A percentile compares a stretch with the other conserved stretches of the same genome.
These are phyloP conservation scores for Nothobranchius furzeri DNA, from an alignment of 2,113 vertebrate species.

Conservation along the genomic window DNA sequence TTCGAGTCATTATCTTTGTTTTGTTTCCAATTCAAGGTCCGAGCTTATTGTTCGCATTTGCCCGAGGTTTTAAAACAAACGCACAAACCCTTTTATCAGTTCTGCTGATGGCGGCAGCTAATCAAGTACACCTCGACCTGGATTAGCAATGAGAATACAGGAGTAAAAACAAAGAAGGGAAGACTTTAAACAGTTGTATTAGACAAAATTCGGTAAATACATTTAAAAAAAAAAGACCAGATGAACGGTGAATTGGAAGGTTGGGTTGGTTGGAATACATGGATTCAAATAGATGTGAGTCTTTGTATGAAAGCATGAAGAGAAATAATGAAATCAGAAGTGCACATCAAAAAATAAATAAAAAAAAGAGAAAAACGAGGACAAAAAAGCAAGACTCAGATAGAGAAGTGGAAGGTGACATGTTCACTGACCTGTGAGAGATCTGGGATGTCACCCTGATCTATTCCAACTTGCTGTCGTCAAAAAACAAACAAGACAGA, in stretches of 20 bases:
- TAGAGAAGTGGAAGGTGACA: conserved; percentile 68
- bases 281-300: conserved; percentile 13
- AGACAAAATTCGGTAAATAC: conserved; percentile 20
- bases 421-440: conserved; percentile 95
- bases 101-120: conserved; percentile 3
- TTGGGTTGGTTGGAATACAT: neutral
- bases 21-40: conserved; percentile 25
- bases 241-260: conserved; percentile 7
- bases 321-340: conserved; percentile 16
- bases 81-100: neutral
- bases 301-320: conserved; percentile 1
- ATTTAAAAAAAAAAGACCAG: conserved; percentile 4
- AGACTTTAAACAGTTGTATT: conserved; percentile 13
- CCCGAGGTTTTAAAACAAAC: conserved; percentile 3
- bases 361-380: neutral
- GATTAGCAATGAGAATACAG: conserved; percentile 33
- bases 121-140: conserved; percentile 19
- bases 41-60: conserved; percentile 1
- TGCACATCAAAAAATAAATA: neutral
- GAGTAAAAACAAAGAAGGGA: conserved; percentile 20
- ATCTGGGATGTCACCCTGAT: conserved; percentile 95
- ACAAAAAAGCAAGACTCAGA: conserved; percentile 7
- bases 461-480: conserved; percentile 96
- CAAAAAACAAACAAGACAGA: conserved; percentile 65
- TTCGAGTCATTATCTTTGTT: conserved; percentile 29